Evolutionary conservation across 1,140 invertebrate genomes (phyloP).

Genomic region (Solenopsis invicta): DNA sequence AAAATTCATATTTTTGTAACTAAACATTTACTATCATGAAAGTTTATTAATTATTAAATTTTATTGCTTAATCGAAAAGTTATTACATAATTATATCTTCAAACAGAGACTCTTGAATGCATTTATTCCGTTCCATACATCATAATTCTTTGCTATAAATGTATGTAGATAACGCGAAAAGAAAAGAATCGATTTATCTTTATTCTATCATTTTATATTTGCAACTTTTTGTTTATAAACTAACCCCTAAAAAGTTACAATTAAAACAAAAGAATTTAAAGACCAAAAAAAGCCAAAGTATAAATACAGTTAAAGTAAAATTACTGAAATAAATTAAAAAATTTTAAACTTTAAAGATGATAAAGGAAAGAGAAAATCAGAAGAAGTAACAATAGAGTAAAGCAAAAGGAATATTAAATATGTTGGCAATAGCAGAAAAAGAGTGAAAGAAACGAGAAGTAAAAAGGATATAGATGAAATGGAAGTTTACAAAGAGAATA

Average conservation of each 20-base stretch:
- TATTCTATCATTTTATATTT: constrained; percentile 10
- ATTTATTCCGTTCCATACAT: not conserved
- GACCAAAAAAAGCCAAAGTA: not conserved
- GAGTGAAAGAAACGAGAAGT: not conserved
- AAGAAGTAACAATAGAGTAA: not conserved
- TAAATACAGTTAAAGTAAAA: not conserved
- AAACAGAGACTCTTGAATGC: not conserved
- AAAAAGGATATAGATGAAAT: not conserved
- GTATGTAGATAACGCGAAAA: not conserved
- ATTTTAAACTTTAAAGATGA: not conserved
- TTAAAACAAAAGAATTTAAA: not conserved
- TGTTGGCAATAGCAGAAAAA: constrained; percentile 31
- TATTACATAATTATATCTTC: not conserved
- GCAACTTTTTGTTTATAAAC: not conserved
- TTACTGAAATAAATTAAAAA: not conserved
- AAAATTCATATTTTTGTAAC: constrained; percentile 1
- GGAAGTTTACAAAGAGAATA: constrained; percentile 43
- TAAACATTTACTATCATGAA: not conserved
- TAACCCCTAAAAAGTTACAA: not conserved
- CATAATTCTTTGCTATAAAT: not conserved
- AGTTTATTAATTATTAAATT: constrained; percentile 4
- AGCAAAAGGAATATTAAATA: constrained; percentile 16
- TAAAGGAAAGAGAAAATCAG: not conserved
- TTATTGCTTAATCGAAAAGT: not conserved
- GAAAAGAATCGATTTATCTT: not conserved